Conservation (phyloP, 2,888 invertebrate species). For the Noctua janthe region DNA sequence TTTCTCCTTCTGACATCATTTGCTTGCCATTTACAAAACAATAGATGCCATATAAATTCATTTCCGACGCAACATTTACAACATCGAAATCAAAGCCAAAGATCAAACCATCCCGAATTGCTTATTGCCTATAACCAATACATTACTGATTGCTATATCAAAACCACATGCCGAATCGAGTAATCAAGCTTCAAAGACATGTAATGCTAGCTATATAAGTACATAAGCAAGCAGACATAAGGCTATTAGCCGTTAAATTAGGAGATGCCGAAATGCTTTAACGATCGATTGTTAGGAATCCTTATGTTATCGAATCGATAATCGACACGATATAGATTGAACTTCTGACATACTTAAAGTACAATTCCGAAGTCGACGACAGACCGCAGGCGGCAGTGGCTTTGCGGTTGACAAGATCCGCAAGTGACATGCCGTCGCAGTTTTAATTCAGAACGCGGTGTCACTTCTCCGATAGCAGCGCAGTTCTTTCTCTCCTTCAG, state of each 20-base stretch:
- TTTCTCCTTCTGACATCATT: not conserved
- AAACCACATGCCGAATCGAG: constrained; percentile 38
- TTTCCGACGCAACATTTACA: constrained; percentile 1
- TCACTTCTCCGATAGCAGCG: not conserved
- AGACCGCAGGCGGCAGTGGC: not conserved
- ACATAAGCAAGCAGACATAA: constrained; percentile 26
- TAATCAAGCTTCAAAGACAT: constrained; percentile 53
- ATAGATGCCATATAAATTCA: constrained; percentile 8
- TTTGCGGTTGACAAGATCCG: not conserved
- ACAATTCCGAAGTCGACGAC: not conserved
- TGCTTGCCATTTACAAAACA: not conserved
- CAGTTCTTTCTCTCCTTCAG: not conserved
- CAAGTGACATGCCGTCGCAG: not conserved
- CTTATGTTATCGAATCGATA: constrained; percentile 4
- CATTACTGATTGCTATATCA: constrained; percentile 52
- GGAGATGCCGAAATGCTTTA: constrained; percentile 17
- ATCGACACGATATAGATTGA: constrained; percentile 15
- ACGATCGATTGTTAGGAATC: constrained; percentile 17
- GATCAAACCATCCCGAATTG: constrained; percentile 48
- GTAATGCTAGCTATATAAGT: constrained; percentile 29
- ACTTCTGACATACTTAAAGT: not conserved
- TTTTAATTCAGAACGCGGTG: not conserved
- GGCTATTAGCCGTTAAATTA: constrained; percentile 42
- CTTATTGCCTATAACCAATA: constrained; percentile 43
- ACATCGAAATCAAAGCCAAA: constrained; percentile 31